phyloP scores from a whole-genome alignment of 2,888 invertebrate genomes.

The Harpalus rufipes region DNA sequence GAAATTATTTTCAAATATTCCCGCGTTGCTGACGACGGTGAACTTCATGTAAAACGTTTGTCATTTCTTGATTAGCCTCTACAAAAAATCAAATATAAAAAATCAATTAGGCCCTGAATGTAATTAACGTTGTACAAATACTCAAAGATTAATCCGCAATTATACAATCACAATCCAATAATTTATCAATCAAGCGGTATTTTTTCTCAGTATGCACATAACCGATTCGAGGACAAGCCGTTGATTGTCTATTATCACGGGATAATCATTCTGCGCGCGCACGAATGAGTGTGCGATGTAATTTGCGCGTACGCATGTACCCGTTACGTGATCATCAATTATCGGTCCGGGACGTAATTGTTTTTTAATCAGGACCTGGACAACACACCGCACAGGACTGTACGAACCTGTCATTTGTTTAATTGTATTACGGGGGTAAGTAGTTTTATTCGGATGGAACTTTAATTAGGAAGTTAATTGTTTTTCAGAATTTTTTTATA shows the following conservation, averaged over 20 bases:
- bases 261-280: slow-evolving; percentile 43
- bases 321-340: slow-evolving; percentile 56
- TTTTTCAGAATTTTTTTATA: neutral
- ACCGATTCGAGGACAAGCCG: slow-evolving; percentile 47
- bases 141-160: slow-evolving; percentile 33
- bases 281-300: slow-evolving; percentile 10
- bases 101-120: no score
- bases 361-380: slow-evolving; percentile 59
- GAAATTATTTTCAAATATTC: no score
- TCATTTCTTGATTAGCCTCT: no score
- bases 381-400: neutral
- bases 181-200: slow-evolving; percentile 48
- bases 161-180: slow-evolving; percentile 39
- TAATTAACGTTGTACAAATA: neutral
- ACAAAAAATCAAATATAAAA: no score
- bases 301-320: slow-evolving; percentile 50
- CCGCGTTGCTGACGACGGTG: no score
- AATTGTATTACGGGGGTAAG: slow-evolving; percentile 30
- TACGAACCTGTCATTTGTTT: slow-evolving; percentile 37
- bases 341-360: slow-evolving; percentile 50
- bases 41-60: no score
- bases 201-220: slow-evolving; percentile 39
- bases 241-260: slow-evolving; percentile 60
- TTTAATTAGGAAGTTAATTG: slow-evolving; percentile 26
- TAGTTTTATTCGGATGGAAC: slow-evolving; percentile 23